A percentile compares a stretch with the other conserved stretches of the same genome.
phyloP scores from a whole-genome alignment of 2,113 vertebrate genomes.

The Petromus typicus region DNA sequence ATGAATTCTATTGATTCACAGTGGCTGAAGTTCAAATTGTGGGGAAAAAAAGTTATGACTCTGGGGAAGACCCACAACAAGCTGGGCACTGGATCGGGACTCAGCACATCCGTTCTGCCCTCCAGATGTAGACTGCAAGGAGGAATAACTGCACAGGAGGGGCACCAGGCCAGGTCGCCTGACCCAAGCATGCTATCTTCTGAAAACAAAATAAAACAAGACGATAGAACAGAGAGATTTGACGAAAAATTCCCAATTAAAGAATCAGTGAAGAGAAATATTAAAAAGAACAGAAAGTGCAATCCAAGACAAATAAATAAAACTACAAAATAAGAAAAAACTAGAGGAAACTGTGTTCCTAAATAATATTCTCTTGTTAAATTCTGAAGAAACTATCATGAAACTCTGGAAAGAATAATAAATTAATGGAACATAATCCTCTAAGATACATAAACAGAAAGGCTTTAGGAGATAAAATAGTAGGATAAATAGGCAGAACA shows the following conservation, averaged over 20 bases:
- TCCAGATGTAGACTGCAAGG: neutral
- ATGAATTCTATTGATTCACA: neutral
- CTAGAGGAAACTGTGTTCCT: neutral
- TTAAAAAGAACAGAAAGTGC: neutral
- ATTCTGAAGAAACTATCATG: neutral
- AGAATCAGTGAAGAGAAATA: neutral
- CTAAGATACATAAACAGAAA: neutral
- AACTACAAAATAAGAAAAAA: neutral
- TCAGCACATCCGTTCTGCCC: neutral
- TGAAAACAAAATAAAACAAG: neutral
- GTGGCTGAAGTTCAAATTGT: slow-evolving; percentile 10
- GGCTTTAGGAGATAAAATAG: neutral
- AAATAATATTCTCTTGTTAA: neutral
- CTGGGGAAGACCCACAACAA: neutral
- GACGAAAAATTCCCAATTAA: neutral
- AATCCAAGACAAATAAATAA: neutral
- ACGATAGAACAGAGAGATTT: neutral
- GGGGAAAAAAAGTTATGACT: neutral
- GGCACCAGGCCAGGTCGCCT: neutral
- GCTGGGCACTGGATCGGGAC: neutral
- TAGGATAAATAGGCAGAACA: neutral
- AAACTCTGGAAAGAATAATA: neutral
- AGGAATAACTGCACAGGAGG: neutral
- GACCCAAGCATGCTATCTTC: neutral
- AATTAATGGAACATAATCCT: neutral